A percentile compares a stretch with the other conserved stretches of the same genome.
Evolutionary conservation across 2,888 invertebrate genomes (phyloP).

Genomic region (Heteropelma amictum): DNA sequence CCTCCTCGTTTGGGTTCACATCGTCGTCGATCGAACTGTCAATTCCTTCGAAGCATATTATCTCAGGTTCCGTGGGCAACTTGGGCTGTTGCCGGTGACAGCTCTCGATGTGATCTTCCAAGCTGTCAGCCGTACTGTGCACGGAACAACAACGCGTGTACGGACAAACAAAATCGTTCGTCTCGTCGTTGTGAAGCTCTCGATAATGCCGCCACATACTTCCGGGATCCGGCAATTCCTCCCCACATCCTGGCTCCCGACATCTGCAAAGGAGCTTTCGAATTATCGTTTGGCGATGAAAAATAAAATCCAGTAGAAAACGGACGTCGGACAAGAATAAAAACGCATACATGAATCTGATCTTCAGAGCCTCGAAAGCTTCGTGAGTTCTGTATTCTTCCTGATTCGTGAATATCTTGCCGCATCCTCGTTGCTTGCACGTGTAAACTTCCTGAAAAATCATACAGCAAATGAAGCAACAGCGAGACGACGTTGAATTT

Average conservation of each 20-base stretch:
- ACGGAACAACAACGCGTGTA: conserved; percentile 74
- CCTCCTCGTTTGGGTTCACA: conserved; percentile 57
- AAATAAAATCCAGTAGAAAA: neutral
- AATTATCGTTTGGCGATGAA: neutral
- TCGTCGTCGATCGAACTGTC: conserved; percentile 71
- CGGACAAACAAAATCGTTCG: conserved; percentile 73
- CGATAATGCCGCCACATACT: conserved; percentile 77
- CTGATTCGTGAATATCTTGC: conserved; percentile 74
- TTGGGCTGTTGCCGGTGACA: conserved; percentile 72
- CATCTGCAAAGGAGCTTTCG: conserved; percentile 62
- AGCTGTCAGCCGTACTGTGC: conserved; percentile 70
- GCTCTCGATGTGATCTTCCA: conserved; percentile 75
- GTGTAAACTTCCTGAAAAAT: conserved; percentile 72
- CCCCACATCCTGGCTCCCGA: conserved; percentile 75
- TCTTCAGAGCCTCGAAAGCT: conserved; percentile 73
- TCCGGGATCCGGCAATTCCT: conserved; percentile 75
- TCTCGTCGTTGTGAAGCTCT: conserved; percentile 76
- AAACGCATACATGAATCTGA: conserved; percentile 75
- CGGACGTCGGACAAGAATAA: neutral
- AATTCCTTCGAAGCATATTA: conserved; percentile 74
- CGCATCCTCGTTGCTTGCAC: conserved; percentile 75
- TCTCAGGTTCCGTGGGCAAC: conserved; percentile 74
- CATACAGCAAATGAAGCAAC: neutral
- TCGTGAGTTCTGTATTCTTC: conserved; percentile 75
- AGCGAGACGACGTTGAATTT: too few species aligned